Evolutionary conservation across 2,888 invertebrate genomes (phyloP), one percentile per base, ranked within the genome.

Genomic region (Latrodectus elegans): DNA sequence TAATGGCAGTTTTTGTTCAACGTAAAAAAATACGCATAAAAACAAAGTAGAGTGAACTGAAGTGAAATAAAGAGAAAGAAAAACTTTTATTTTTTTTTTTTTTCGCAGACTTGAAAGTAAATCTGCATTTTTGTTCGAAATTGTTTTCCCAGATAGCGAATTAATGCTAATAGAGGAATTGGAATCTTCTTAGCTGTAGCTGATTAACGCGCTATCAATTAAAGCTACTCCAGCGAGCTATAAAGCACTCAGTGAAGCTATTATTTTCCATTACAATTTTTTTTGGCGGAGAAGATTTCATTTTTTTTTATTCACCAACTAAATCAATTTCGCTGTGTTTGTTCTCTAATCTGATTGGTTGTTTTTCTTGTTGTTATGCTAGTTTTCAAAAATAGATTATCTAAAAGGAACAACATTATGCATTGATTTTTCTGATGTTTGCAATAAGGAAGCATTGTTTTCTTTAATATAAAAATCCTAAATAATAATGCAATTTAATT

Each of bases 191-290:
- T 65, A 68, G 49, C 15, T 65, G 60, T 55, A 77, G 53, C 84
- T 78, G 84, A 84, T 84, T 84, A 84, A 84, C 72, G 84, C 78
- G 67, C 84, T 78, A 84, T 84, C 84, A 84, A 84, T 84, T 78
- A 71, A 77, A 72, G 73, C 70, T 77, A 72, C 76, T 65, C 73
- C 84, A 84, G 26, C 71, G 78, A 73, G 73, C 74, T 75, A 78
- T 72, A 65, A 77, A 84, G 70, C 22, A 15, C 15, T 55, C 12
- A 55, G 15, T 55, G 11, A 14, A 11, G 15, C 55, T 15, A 55
- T 55, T 55, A 55, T 55, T 55, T 55, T 55, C 55, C 15, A 55
- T 15, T 55, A 55, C 15, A 55, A 11, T 55, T 55, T 15, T 55
- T 55, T 55, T 55, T 55, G 12, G 11, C 55, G 22, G 15, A 55